Evolutionary conservation across 1,140 invertebrate species (phyloP), one percentile per base, ranked within the genome.

Genomic region (Hycleus cichorii): DNA sequence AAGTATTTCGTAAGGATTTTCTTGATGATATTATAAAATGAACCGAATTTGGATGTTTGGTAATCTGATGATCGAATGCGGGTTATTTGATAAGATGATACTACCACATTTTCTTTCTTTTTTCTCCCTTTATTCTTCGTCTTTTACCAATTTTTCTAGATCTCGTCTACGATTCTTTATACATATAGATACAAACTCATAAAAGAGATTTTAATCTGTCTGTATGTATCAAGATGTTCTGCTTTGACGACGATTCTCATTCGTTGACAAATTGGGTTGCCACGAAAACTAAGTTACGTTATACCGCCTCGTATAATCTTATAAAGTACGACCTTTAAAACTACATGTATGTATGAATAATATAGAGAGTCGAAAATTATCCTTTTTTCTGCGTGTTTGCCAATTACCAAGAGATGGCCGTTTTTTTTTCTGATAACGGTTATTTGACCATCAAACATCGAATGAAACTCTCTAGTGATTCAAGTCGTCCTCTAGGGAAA

Each of bases 11-110:
- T 32, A 32, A 32, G 32, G 7, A 32, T 32, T 32, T 53, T 59
- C 24, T 51, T 49, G 52, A 49, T 45, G 47, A 56, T 47, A 59
- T 57, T 45, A 55, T 54, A 58, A 32, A 60, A 64, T 60, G 62
- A 60, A 60, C 58, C 53, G 62, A 53, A 64, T 58, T 58, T 47
- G 51, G 56, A 64, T 64, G 47, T 64, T 62, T 59, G 57, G 60
- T 62, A 59, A 64, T 64, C 63, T 62, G 59, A 64, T 64, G 59
- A 64, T 61, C 59, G 63, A 62, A 64, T 64, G 59, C 63, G 63
- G 63, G 63, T 52, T 51, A 47, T 54, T 38, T 52, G 51, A 58
- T 49, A 57, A 59, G 58, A 54, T 47, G 59, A 58, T 47, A 58
- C 47, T 46, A 46, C 39, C 52, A 58, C 39, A 57, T 61, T 58